A percentile compares a stretch with the other conserved stretches of the same genome.
Conservation (phyloP, 2,113 vertebrate species). For the Rhinoptilus africanus region DNA sequence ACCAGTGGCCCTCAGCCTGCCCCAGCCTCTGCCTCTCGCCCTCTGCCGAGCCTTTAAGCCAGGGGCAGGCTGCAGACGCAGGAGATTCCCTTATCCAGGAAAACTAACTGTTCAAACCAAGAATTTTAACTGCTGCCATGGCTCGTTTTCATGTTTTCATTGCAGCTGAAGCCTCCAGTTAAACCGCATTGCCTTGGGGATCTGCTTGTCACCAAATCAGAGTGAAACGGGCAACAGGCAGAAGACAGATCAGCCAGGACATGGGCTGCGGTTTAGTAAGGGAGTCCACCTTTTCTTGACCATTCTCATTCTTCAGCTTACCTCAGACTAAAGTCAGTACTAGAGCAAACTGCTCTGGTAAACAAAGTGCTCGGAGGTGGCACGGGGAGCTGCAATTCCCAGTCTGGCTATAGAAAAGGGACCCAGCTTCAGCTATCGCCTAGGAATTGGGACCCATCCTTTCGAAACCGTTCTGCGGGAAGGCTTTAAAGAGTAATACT, state of each 20-base stretch:
- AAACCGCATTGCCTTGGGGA: not conserved
- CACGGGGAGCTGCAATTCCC: rapidly evolving
- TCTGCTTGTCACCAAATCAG: not conserved
- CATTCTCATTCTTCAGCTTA: not conserved
- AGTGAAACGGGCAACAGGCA: rapidly evolving
- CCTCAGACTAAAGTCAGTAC: too few species aligned
- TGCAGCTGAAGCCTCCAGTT: not conserved
- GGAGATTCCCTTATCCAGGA: rapidly evolving
- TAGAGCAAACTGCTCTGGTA: not conserved
- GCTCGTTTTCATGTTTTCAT: rapidly evolving
- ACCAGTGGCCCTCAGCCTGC: not conserved
- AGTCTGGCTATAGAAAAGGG: not conserved
- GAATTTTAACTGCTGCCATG: rapidly evolving
- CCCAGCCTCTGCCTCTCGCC: not conserved
- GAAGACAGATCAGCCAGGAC: not conserved
- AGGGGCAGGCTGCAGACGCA: rapidly evolving
- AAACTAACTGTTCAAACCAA: too few species aligned
- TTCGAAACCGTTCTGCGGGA: not conserved
- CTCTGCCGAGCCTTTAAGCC: not conserved
- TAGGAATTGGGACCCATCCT: not conserved
- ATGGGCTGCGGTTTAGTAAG: rapidly evolving
- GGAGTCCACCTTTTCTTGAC: rapidly evolving
- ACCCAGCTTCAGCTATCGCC: not conserved
- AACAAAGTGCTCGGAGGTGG: not conserved
- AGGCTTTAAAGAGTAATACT: not conserved